Evolutionary conservation across 2,888 invertebrate genomes (phyloP).

Genomic region (Gryllus longicercus): DNA sequence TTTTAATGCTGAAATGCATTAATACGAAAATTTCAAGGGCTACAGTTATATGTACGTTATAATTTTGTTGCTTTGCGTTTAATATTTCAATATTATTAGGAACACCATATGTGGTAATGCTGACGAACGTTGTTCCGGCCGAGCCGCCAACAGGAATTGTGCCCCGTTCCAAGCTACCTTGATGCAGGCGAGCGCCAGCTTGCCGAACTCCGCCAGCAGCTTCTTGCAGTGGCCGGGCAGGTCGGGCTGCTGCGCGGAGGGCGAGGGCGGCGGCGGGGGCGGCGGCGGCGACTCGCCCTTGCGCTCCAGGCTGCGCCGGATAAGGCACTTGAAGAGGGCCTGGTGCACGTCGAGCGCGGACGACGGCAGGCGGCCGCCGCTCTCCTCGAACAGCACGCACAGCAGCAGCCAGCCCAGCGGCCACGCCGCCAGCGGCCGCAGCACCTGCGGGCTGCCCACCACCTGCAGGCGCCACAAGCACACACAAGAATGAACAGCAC

Average conservation of each 20-base stretch:
- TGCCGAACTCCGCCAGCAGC: slow-evolving; percentile 53
- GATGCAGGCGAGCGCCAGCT: slow-evolving; percentile 51
- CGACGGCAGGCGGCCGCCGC: slow-evolving; percentile 46
- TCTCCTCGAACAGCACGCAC: slow-evolving; percentile 53
- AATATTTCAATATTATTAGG: no score
- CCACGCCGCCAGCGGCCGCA: slow-evolving; percentile 50
- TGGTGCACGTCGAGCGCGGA: slow-evolving; percentile 49
- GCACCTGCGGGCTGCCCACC: slow-evolving; percentile 42
- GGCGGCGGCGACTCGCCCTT: slow-evolving; percentile 39
- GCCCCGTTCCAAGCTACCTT: slow-evolving; percentile 40
- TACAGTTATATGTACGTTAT: no score
- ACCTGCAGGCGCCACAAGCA: slow-evolving; percentile 34
- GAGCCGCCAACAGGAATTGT: background rate
- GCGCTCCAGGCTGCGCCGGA: slow-evolving; percentile 45
- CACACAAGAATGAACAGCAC: background rate
- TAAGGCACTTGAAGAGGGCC: slow-evolving; percentile 50
- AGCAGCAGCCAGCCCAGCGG: slow-evolving; percentile 55
- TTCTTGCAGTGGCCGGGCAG: slow-evolving; percentile 49
- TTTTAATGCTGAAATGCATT: no score
- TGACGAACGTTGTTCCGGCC: background rate
- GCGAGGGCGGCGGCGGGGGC: background rate
- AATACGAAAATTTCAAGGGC: no score
- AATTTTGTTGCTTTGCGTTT: no score
- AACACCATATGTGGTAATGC: no score
- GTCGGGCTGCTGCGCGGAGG: slow-evolving; percentile 40